These are phyloP conservation scores for Metallyticus violacea DNA, from an alignment of 2,888 invertebrate species.

Conservation along the genomic window DNA sequence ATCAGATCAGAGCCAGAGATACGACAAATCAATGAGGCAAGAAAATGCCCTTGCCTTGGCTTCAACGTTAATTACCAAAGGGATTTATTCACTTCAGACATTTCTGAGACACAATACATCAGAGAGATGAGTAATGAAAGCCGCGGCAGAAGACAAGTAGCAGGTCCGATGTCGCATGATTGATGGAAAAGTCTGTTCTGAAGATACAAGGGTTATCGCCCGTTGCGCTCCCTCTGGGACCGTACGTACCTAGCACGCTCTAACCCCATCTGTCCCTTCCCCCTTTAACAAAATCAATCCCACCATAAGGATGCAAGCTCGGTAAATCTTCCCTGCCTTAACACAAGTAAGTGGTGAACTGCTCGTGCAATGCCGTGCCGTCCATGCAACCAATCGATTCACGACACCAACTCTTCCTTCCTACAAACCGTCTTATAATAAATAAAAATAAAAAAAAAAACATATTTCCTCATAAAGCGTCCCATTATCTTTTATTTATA, in stretches of 20 bases:
- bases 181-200: neutral
- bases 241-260: conserved; percentile 13
- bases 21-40: neutral
- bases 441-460: too few species aligned
- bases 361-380: neutral
- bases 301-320: neutral
- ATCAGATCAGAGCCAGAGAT: neutral
- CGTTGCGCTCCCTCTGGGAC: neutral
- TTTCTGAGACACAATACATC: neutral
- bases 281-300: neutral
- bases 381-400: neutral
- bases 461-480: too few species aligned
- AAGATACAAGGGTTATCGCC: neutral
- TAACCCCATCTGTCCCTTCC: neutral
- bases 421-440: neutral
- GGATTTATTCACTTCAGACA: neutral
- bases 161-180: neutral
- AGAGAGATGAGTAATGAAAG: neutral
- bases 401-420: too few species aligned
- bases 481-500: neutral
- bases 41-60: neutral
- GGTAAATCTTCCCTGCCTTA: neutral
- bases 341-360: neutral
- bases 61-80: neutral
- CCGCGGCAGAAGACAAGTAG: too few species aligned